Conservation (phyloP, 2,888 invertebrate species). For the Boloria euphrosyne region DNA sequence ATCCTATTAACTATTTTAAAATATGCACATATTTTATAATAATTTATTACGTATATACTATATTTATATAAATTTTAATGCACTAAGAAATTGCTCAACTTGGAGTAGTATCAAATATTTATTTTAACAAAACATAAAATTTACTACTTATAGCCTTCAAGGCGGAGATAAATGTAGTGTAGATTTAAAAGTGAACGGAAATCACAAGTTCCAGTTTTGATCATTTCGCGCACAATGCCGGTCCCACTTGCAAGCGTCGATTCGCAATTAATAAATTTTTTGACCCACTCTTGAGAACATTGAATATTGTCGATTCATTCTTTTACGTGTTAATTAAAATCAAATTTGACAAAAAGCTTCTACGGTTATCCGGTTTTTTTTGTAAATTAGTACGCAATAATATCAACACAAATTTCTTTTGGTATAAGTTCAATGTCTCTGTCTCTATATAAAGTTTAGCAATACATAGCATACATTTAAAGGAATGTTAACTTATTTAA, state of each 20-base stretch:
- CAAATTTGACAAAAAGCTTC: conserved; percentile 52
- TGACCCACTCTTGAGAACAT: conserved; percentile 67
- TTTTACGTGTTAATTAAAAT: conserved; percentile 63
- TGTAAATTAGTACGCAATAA: conserved; percentile 8
- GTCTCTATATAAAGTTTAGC: neutral
- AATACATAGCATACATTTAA: neutral
- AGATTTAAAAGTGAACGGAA: conserved; percentile 72
- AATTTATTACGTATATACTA: too few relatives aligned
- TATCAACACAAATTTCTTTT: conserved; percentile 9
- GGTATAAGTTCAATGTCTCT: conserved; percentile 7
- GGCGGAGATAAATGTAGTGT: conserved; percentile 51
- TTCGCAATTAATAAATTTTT: conserved; percentile 75
- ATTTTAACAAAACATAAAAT: conserved; percentile 16
- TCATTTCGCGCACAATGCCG: conserved; percentile 70
- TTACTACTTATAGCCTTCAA: conserved; percentile 29
- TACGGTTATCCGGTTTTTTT: conserved; percentile 19
- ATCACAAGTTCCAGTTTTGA: conserved; percentile 63
- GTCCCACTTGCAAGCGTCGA: conserved; percentile 69
- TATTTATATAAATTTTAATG: too few relatives aligned
- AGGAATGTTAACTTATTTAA: neutral
- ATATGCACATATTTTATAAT: too few relatives aligned
- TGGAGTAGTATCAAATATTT: conserved; percentile 6
- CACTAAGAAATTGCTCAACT: neutral
- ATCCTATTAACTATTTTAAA: too few relatives aligned
- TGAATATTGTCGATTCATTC: conserved; percentile 68